Evolutionary conservation across 2,888 invertebrate species (phyloP), one percentile per base, ranked within the genome.

Genomic region (Cacoxenus indagator): DNA sequence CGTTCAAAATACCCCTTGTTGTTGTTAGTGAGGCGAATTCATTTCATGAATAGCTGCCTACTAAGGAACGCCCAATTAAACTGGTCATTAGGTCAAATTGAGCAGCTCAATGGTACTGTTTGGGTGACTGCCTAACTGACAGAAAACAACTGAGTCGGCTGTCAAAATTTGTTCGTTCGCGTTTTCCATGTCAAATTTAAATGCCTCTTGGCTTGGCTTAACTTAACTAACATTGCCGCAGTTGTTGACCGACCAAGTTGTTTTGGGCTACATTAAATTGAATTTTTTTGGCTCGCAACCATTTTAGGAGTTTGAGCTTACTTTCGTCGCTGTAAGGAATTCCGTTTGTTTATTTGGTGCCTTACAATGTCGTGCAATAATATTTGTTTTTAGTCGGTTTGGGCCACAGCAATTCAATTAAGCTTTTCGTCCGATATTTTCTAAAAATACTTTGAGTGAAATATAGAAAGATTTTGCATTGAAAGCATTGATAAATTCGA

Each of bases 31-130:
- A 69, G 78, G 75, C 78, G 78, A 78, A 81, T 80, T 78, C 74
- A 77, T 75, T 76, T 71, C 17, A 14, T 51, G 19, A 51, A 51
- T 51, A 17, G 27, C 17, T 2, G 45, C 46, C 59, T 31, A 26
- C 29, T 43, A 24, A 8, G 29, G 24, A 26, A 66, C 67, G 69
- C 70, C 67, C 75, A 72, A 78, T 78, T 78, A 80, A 80, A 78
- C 74, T 80, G 80, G 79, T 78, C 80, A 80, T 81, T 81, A 81
- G 76, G 79, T 81, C 78, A 79, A 80, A 80, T 79, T 80, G 78
- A 78, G 77, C 76, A 74, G 71, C 66, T 57, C 24, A 48, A n/a
- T n/a, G n/a, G n/a, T n/a, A n/a, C n/a, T n/a, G n/a, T n/a, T n/a
- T 19, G 22, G 29, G 9, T 6, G 19, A 4, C 31, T 57, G 4